phyloP scores from a whole-genome alignment of 2,113 vertebrate genomes.

The Lophura nycthemera region DNA sequence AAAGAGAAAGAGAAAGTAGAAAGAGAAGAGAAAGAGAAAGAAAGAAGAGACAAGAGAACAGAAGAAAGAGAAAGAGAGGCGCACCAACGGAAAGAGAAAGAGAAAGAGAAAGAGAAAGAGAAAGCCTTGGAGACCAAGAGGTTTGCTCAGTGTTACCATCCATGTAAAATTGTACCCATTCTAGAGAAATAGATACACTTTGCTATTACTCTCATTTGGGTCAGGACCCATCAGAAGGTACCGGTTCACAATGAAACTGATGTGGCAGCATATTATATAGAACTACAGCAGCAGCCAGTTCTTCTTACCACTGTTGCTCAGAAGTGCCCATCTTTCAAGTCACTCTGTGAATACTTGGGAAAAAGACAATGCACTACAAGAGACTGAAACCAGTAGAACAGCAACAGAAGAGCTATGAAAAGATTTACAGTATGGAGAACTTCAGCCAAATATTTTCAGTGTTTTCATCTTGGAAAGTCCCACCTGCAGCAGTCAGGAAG shows the following conservation, averaged over 20 bases:
- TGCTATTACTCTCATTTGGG: neutral
- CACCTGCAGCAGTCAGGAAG: neutral
- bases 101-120: too few relatives aligned
- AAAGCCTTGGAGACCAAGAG: conserved; percentile 27
- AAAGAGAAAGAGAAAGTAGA: neutral
- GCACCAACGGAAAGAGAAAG: too few relatives aligned
- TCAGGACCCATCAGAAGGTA: neutral
- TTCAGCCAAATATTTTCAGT: neutral
- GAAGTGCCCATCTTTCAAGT: neutral
- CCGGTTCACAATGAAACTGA: neutral
- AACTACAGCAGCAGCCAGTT: neutral
- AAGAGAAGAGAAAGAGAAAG: neutral
- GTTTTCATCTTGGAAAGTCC: neutral
- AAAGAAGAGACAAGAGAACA: neutral
- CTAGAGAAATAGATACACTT: conserved; percentile 27
- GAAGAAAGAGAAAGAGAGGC: too few relatives aligned
- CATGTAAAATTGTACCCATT: conserved; percentile 25
- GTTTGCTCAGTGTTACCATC: conserved; percentile 15
- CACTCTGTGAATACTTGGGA: neutral
- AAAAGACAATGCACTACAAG: neutral
- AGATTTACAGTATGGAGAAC: neutral
- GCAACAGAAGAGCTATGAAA: neutral
- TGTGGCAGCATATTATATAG: neutral
- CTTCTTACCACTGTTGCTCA: neutral
- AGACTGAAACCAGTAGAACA: neutral